A percentile compares a stretch with the other conserved stretches of the same genome.
Conservation (phyloP, 2,888 invertebrate species). For the Tuta absoluta region DNA sequence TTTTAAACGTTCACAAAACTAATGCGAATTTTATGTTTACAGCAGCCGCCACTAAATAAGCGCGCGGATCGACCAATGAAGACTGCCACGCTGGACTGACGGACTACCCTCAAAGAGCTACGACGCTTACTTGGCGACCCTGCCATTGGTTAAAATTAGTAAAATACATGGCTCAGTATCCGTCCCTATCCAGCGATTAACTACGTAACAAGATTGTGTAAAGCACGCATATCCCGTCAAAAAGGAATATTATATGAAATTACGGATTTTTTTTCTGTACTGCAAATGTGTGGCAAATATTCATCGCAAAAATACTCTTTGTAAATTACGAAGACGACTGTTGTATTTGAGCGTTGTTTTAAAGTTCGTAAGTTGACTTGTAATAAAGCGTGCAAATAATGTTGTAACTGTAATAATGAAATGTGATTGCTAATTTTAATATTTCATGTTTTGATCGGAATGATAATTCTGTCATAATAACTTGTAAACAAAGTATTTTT, state of each 20-base stretch:
- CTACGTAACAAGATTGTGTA: constrained; percentile 49
- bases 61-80: constrained; percentile 63
- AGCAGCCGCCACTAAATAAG: constrained; percentile 76
- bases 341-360: too few relatives aligned
- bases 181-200: constrained; percentile 40
- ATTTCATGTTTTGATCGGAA: constrained; percentile 8
- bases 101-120: constrained; percentile 13
- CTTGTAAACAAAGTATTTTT: constrained; percentile 15
- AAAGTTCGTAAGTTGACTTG: too few relatives aligned
- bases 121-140: constrained; percentile 24
- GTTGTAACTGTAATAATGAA: constrained; percentile 12
- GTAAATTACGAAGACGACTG: constrained; percentile 18
- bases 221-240: constrained; percentile 39
- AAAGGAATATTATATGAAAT: constrained; percentile 37
- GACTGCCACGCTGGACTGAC: constrained; percentile 53
- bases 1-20: not conserved
- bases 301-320: constrained; percentile 14
- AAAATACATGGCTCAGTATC: constrained; percentile 9
- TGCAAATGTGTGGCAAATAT: constrained; percentile 29
- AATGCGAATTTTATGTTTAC: constrained; percentile 40
- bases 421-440: constrained; percentile 4
- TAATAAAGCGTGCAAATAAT: constrained; percentile 1
- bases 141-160: not conserved
- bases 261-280: constrained; percentile 32
- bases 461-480: constrained; percentile 9